Evolutionary conservation across 2,888 invertebrate species (phyloP), one percentile per base, ranked within the genome.

Genomic region (Pelosia muscerda): DNA sequence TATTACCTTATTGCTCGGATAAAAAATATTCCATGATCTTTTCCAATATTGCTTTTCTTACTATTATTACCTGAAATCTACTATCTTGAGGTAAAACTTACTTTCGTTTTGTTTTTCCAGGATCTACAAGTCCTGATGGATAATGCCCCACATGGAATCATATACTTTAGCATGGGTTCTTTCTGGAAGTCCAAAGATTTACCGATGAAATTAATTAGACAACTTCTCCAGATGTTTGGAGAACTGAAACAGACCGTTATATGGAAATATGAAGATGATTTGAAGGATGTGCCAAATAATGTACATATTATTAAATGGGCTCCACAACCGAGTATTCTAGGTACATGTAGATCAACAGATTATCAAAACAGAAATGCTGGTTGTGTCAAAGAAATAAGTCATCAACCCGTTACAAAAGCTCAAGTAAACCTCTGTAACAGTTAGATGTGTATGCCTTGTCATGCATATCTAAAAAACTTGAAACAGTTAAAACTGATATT

Each of bases 111-210:
- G 10, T 34, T 53, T n/a, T 68, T 66, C 13, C 25, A 75, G 75
- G 64, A 74, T 56, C 54, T 76, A 1, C 65, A 74, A 67, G 60
- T 65, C 19, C 81, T 87, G 34, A 77, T 90, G 73, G 88, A 90
- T 57, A 77, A 77, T 19, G 82, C 90, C 1, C 79, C 81, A 34
- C 69, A 89, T 59, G 91, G 92, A 0, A 88, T 89, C 1, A 85
- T 92, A 64, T 88, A 84, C 73, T 91, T 92, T 75, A 91, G 90
- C 63, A 81, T 92, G 83, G 92, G 92, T 5, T 86, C 90, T 0
- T 84, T 85, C n/a, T 74, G 88, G 23, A 81, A 84, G 56, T 85
- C 86, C 31, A 81, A 81, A 19, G 68, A 75, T 0, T 76, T 91
- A 73, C 84, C 89, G 4, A 78, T 74, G 5, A 73, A 82, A 63